phyloP scores from a whole-genome alignment of 1,140 invertebrate species.

The Hypsibius dujardini region DNA sequence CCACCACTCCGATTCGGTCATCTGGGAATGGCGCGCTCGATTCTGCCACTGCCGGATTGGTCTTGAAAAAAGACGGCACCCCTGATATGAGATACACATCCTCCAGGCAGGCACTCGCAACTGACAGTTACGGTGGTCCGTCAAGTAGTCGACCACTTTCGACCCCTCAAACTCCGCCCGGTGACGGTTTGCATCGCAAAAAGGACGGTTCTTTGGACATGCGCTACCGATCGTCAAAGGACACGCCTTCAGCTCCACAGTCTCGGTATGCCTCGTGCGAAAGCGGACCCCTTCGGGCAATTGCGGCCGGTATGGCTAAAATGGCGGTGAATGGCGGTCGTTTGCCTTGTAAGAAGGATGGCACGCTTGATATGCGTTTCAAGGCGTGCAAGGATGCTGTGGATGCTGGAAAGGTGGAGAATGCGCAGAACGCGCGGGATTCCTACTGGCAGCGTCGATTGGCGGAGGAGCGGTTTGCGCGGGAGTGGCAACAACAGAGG shows the following conservation, averaged over 20 bases:
- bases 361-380: background rate
- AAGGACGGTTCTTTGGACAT: background rate
- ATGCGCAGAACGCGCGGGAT: background rate
- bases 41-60: background rate
- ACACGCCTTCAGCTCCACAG: background rate
- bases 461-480: background rate
- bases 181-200: conserved; percentile 9
- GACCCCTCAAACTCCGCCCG: background rate
- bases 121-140: background rate
- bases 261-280: background rate
- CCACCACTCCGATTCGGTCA: too few species aligned
- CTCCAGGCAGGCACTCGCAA: background rate
- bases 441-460: background rate
- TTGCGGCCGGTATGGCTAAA: background rate
- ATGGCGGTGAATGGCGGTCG: too few species aligned
- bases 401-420: background rate
- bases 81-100: background rate
- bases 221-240: too few species aligned
- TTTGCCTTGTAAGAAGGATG: conserved; percentile 3
- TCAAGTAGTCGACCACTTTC: background rate
- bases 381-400: background rate
- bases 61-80: background rate
- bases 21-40: background rate
- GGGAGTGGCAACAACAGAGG: background rate
- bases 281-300: too few species aligned